Conservation (phyloP, 2,888 invertebrate species). For the Podabrus alpinus region DNA sequence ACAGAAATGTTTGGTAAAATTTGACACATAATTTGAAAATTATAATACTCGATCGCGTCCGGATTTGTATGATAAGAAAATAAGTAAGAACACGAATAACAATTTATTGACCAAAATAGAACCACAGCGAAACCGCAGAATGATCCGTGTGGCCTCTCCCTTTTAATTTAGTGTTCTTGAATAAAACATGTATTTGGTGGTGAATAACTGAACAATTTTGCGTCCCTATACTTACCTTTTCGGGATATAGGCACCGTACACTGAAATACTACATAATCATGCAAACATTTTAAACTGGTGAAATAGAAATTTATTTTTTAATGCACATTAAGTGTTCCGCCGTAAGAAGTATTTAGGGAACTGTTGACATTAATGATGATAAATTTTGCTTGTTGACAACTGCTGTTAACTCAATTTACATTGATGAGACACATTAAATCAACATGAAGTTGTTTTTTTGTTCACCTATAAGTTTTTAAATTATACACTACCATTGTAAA, state of each 20-base stretch:
- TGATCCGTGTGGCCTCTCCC: neutral
- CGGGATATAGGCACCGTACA: neutral
- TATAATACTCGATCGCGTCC: neutral
- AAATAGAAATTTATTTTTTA: neutral
- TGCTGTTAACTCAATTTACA: neutral
- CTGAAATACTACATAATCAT: neutral
- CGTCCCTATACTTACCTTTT: neutral
- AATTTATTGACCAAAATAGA: neutral
- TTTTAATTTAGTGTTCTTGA: neutral
- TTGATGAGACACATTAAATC: neutral
- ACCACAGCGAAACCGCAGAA: neutral
- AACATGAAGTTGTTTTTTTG: neutral
- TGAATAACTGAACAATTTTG: neutral
- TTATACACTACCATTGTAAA: conserved; percentile 1
- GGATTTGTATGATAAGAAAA: no score
- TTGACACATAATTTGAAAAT: neutral
- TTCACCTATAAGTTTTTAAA: neutral
- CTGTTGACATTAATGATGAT: neutral
- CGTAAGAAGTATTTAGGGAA: neutral
- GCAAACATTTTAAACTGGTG: neutral
- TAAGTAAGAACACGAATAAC: no score
- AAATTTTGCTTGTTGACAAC: neutral
- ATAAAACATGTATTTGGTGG: neutral
- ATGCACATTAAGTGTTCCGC: neutral
- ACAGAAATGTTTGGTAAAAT: neutral